Conservation (phyloP, 2,113 vertebrate species). For the Callionymus lyra region DNA sequence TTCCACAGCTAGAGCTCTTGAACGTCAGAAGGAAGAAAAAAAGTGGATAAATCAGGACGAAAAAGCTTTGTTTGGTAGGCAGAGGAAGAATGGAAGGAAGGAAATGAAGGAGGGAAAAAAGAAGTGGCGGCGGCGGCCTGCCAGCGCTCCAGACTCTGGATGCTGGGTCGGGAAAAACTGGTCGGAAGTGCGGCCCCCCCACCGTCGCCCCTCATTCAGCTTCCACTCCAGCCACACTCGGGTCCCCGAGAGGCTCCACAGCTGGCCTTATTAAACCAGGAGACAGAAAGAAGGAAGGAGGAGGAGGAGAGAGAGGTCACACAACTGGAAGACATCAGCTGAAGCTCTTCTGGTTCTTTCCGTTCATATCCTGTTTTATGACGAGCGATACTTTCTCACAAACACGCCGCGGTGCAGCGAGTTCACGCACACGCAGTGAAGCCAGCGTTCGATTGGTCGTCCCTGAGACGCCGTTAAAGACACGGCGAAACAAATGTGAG, state of each 20-base stretch:
- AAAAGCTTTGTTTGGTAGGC: slow-evolving; percentile 9
- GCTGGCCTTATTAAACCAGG: slow-evolving; percentile 63
- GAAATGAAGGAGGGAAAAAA: slow-evolving; percentile 31
- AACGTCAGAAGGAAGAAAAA: slow-evolving; percentile 23
- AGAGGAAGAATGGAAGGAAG: slow-evolving; percentile 38
- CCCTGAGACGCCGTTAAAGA: slow-evolving; percentile 51
- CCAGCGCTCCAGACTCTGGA: slow-evolving; percentile 50
- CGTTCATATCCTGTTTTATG: slow-evolving; percentile 66
- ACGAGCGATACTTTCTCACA: slow-evolving; percentile 66
- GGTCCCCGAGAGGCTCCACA: slow-evolving; percentile 59
- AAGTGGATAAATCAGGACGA: slow-evolving; percentile 11
- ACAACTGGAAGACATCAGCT: slow-evolving; percentile 68
- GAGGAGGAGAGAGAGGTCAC: slow-evolving; percentile 61
- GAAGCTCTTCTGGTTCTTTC: slow-evolving; percentile 60
- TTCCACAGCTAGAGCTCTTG: slow-evolving; percentile 11
- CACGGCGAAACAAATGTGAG: slow-evolving; percentile 52
- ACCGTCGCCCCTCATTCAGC: slow-evolving; percentile 46
- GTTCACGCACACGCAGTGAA: slow-evolving; percentile 62
- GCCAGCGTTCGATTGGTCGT: slow-evolving; percentile 61
- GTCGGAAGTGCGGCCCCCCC: slow-evolving; percentile 57
- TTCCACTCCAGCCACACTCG: slow-evolving; percentile 61
- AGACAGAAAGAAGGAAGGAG: slow-evolving; percentile 58
- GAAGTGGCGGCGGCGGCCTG: slow-evolving; percentile 35
- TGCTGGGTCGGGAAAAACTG: slow-evolving; percentile 47
- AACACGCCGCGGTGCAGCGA: slow-evolving; percentile 58